phyloP scores from a whole-genome alignment of 1,140 invertebrate species.

The Leptoteleia sp. region DNA sequence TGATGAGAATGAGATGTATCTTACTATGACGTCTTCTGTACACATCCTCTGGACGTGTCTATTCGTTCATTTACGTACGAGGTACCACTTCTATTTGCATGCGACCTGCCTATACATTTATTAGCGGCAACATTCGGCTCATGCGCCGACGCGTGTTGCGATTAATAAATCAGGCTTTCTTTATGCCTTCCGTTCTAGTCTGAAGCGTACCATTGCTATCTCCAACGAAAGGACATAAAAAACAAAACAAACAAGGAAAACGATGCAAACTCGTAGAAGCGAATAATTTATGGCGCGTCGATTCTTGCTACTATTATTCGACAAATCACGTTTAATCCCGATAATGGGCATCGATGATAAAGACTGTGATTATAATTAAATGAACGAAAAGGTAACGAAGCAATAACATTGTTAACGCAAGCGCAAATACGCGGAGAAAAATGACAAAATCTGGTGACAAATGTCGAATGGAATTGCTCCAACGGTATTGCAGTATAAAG shows the following conservation, averaged over 20 bases:
- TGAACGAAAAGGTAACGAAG: constrained; percentile 16
- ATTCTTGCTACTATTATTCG: constrained; percentile 35
- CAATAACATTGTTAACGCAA: neutral
- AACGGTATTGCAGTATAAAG: too few species aligned
- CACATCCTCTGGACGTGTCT: constrained; percentile 31
- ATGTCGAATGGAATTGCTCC: too few species aligned
- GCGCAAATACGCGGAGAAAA: too few species aligned
- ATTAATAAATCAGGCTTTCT: constrained; percentile 60
- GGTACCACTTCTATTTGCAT: constrained; percentile 44
- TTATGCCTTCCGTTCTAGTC: constrained; percentile 25
- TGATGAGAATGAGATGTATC: constrained; percentile 38
- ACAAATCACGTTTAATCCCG: constrained; percentile 48
- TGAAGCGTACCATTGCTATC: constrained; percentile 16
- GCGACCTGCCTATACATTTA: constrained; percentile 49
- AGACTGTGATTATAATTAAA: constrained; percentile 15
- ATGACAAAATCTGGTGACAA: too few species aligned
- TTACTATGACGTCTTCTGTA: constrained; percentile 34
- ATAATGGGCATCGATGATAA: constrained; percentile 49
- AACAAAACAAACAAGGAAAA: constrained; percentile 42
- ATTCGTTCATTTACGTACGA: constrained; percentile 40
- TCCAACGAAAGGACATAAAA: constrained; percentile 26
- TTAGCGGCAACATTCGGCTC: constrained; percentile 46
- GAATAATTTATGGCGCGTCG: constrained; percentile 31
- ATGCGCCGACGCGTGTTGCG: constrained; percentile 50
- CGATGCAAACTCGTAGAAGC: constrained; percentile 26